Evolutionary conservation across 2,113 vertebrate genomes (phyloP).

Genomic region (Phyllopteryx taeniolatus): DNA sequence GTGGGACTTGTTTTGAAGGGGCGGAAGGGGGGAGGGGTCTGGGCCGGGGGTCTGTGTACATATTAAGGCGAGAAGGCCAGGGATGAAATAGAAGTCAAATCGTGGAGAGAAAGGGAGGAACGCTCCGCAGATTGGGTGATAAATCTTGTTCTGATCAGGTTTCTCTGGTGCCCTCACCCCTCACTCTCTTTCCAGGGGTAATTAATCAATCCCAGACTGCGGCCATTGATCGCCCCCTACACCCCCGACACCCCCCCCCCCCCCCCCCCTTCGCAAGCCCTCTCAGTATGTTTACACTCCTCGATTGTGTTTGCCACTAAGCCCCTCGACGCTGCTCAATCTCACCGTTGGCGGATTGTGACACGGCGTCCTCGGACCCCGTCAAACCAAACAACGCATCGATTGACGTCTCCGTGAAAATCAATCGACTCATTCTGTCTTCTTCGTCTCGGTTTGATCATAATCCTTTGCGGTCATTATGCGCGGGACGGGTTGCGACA

Average conservation of each 20-base stretch:
- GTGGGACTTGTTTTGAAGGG: background rate
- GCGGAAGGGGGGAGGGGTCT: background rate
- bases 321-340: conserved; percentile 68
- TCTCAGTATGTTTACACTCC: conserved; percentile 69
- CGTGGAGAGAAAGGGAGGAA: conserved; percentile 44
- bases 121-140: conserved; percentile 67
- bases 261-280: conserved; percentile 17
- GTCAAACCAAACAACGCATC: conserved; percentile 60
- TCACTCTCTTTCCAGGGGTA: conserved; percentile 71
- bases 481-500: conserved; percentile 31
- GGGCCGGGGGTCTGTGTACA: background rate
- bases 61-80: background rate
- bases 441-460: conserved; percentile 53
- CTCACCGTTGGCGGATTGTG: conserved; percentile 66
- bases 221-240: conserved; percentile 63
- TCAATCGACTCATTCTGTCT: conserved; percentile 61
- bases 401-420: conserved; percentile 70
- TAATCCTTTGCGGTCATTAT: conserved; percentile 61
- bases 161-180: conserved; percentile 65
- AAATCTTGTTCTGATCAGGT: conserved; percentile 75
- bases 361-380: conserved; percentile 65
- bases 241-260: conserved; percentile 4
- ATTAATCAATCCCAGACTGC: conserved; percentile 75
- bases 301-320: conserved; percentile 75
- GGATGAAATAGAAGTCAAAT: conserved; percentile 25